Conservation (phyloP, 2,113 vertebrate species). For the Channa maculata region DNA sequence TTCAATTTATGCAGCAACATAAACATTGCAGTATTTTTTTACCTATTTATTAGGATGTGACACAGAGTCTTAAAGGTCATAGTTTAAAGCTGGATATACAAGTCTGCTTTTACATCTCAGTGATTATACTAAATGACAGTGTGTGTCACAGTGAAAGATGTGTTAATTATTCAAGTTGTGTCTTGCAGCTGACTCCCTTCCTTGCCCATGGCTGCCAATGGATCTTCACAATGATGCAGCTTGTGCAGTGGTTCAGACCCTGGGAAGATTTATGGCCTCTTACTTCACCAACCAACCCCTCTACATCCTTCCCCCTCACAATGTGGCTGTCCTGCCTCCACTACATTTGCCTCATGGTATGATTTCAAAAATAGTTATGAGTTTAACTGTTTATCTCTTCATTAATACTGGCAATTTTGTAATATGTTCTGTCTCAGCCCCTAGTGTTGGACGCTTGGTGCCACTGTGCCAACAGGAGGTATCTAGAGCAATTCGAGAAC, state of each 20-base stretch:
- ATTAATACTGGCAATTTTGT: background rate
- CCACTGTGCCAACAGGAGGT: constrained; percentile 84
- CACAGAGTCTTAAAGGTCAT: too few species aligned
- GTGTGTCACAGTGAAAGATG: background rate
- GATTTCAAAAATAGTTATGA: constrained; percentile 11
- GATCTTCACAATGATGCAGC: constrained; percentile 83
- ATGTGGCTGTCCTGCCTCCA: constrained; percentile 86
- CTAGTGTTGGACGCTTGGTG: constrained; percentile 78
- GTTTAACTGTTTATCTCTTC: background rate
- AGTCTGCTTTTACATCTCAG: background rate
- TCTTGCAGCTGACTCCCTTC: constrained; percentile 60
- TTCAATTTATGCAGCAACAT: background rate
- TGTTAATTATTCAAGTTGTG: background rate
- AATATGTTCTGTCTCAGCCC: constrained; percentile 66
- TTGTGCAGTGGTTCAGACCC: constrained; percentile 85
- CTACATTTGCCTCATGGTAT: constrained; percentile 87
- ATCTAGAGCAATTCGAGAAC: constrained; percentile 82
- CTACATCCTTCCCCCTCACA: constrained; percentile 89
- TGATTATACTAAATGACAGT: background rate
- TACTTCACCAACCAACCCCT: constrained; percentile 92
- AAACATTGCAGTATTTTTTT: too few species aligned
- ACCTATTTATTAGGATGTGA: too few species aligned
- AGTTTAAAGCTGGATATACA: too few species aligned
- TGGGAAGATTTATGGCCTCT: constrained; percentile 95
- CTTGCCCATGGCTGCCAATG: constrained; percentile 64